Percentiles rank a stretch among this genome's conserved stretches.
phyloP scores from a whole-genome alignment of 2,888 invertebrate genomes.

The Athetis lepigone region DNA sequence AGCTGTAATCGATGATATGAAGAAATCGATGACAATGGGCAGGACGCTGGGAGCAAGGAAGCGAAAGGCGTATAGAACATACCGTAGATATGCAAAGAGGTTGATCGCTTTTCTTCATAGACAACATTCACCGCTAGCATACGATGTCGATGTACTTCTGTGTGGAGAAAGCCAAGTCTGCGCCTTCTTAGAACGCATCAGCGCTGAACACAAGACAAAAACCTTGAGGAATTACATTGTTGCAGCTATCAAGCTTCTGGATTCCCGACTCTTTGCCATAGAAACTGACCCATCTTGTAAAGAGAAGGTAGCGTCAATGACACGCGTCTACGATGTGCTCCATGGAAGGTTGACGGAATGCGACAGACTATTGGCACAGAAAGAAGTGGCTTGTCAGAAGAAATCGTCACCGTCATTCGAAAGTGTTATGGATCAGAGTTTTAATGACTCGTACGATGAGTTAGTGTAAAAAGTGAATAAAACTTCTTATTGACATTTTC shows the following conservation, averaged over 20 bases:
- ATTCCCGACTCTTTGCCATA: conserved; percentile 87
- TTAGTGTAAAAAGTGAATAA: conserved; percentile 70
- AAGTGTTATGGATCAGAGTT: conserved; percentile 82
- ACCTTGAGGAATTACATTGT: conserved; percentile 88
- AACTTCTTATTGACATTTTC: conserved; percentile 7
- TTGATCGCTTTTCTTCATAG: conserved; percentile 86
- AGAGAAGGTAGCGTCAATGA: conserved; percentile 88
- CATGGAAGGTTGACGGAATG: conserved; percentile 86
- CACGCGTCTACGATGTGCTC: conserved; percentile 85
- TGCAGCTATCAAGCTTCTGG: conserved; percentile 87
- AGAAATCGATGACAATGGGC: conserved; percentile 89
- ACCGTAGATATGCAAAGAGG: conserved; percentile 87
- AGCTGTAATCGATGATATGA: conserved; percentile 90
- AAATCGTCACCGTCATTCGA: conserved; percentile 74
- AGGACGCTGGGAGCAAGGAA: conserved; percentile 85
- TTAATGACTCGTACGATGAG: conserved; percentile 82
- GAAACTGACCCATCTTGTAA: conserved; percentile 88
- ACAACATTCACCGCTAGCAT: conserved; percentile 88
- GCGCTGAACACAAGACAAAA: conserved; percentile 87
- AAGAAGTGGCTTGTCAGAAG: conserved; percentile 73
- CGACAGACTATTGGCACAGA: conserved; percentile 83
- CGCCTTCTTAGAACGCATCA: conserved; percentile 85
- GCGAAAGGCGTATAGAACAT: conserved; percentile 87
- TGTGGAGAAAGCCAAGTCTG: conserved; percentile 88
- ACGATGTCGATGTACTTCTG: conserved; percentile 87